Base-by-base conservation (phyloP, 2,113 vertebrate species). In the Recurvirostra avosetta region DNA sequence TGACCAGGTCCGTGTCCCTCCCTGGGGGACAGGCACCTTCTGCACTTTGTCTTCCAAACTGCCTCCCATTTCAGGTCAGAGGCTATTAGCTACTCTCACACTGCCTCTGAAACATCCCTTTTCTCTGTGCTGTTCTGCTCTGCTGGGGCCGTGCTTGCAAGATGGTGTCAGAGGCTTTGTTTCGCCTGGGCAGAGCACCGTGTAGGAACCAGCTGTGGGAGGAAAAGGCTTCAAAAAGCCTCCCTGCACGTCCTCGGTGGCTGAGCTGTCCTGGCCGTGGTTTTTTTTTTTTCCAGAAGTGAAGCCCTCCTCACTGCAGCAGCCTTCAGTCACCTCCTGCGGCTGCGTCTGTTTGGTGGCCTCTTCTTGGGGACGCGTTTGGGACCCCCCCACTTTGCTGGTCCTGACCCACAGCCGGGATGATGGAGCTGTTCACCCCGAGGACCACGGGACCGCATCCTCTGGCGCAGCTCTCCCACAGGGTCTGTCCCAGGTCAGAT, bases 231-330 rank as follows among this genome's bases (percentile, higher is more conserved):
- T 63, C 56, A 26, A 19, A 79, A 26, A 9, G 12, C 19, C 66
- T 56, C 26, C 72, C 52, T 49, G 29, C 20, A 3, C 6, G 3
- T 16, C 15, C 53, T 47, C 56, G 0, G 0, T 26, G 38, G 27
- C 85, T 15, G 7, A 15, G 70, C 81, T 58, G 34, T 3, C 34
- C 73, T 38, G 71, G 55, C 16, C 43, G 71, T 15, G 0, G 2
- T 41, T 74, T 41, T 41, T 45, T 45, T 45, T 45, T 45, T 45
- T 7, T 7, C 61, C 77, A 82, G 77, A 9, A 50, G 49, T 1
- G 15, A 59, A 90, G 62, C n/a, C 40, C 82, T 52, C 17, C 34
- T 18, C 0, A 0, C 29, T 29, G 27, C 52, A n/a, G n/a, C 74
- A n/a, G 21, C 12, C 59, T 62, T 56, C 58, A 14, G 32, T 16